Conservation (phyloP, 1,140 invertebrate species). For the Daktulosphaira vitifoliae region DNA sequence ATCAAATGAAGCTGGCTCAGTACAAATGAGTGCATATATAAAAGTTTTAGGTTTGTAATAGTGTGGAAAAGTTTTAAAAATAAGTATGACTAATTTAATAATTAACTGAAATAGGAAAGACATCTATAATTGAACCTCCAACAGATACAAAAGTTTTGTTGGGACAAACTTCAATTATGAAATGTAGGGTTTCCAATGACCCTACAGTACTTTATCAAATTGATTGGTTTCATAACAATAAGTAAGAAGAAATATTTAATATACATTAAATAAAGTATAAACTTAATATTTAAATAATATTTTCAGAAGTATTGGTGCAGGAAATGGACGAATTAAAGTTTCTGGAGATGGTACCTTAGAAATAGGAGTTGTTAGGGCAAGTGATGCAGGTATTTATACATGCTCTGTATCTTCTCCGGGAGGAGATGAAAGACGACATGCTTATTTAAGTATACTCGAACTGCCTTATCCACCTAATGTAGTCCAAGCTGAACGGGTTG, state of each 20-base stretch:
- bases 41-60: conserved; percentile 65
- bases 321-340: conserved; percentile 59
- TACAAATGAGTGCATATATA: conserved; percentile 70
- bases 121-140: conserved; percentile 85
- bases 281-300: not conserved
- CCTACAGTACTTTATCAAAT: conserved; percentile 80
- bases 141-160: conserved; percentile 79
- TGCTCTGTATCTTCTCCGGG: conserved; percentile 76
- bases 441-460: conserved; percentile 81
- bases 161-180: conserved; percentile 79
- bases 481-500: conserved; percentile 62
- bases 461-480: conserved; percentile 85
- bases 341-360: conserved; percentile 67
- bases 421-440: conserved; percentile 82
- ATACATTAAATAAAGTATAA: no score
- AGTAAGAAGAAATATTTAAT: conserved; percentile 50
- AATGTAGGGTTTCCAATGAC: conserved; percentile 90
- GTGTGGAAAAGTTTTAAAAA: no score
- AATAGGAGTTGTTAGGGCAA: conserved; percentile 68
- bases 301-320: conserved; percentile 36
- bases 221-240: conserved; percentile 82
- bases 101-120: conserved; percentile 79
- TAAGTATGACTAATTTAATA: no score
- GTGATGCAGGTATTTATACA: conserved; percentile 71
- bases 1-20: conserved; percentile 77